Conservation (phyloP, 1,140 invertebrate species). For the Aphidius gifuensis region DNA sequence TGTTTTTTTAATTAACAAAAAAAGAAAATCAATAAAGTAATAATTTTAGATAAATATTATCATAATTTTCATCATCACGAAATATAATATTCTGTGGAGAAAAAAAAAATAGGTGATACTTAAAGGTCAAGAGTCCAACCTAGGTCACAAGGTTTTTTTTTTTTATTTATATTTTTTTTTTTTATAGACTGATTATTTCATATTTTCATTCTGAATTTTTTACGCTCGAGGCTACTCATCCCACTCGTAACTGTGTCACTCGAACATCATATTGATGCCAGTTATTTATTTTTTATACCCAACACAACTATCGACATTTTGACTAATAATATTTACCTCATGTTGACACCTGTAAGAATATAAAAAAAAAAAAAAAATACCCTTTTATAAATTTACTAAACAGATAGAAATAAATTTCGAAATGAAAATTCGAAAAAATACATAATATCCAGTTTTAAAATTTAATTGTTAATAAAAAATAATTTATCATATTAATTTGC, state of each 20-base stretch:
- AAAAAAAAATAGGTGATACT: not conserved
- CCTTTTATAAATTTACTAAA: too few species aligned
- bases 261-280: not conserved
- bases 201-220: constrained; percentile 25
- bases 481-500: too few species aligned
- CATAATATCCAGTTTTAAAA: too few species aligned
- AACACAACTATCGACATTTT: not conserved
- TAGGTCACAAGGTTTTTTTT: constrained; percentile 32
- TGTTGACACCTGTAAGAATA: too few species aligned
- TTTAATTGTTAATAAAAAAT: too few species aligned
- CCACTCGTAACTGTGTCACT: too few species aligned
- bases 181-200: constrained; percentile 30
- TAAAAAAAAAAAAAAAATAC: too few species aligned
- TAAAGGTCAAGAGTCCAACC: constrained; percentile 50
- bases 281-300: not conserved
- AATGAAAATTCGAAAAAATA: too few species aligned
- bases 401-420: not conserved
- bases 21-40: too few species aligned
- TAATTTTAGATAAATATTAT: too few species aligned
- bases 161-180: constrained; percentile 20
- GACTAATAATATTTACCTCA: constrained; percentile 3
- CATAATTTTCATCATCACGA: too few species aligned
- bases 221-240: not conserved
- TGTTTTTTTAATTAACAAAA: too few species aligned
- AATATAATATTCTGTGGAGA: not conserved